These are phyloP conservation scores for Cyprinodon brontotheroides DNA, from an alignment of 2,113 vertebrate genomes.

Conservation along the genomic window DNA sequence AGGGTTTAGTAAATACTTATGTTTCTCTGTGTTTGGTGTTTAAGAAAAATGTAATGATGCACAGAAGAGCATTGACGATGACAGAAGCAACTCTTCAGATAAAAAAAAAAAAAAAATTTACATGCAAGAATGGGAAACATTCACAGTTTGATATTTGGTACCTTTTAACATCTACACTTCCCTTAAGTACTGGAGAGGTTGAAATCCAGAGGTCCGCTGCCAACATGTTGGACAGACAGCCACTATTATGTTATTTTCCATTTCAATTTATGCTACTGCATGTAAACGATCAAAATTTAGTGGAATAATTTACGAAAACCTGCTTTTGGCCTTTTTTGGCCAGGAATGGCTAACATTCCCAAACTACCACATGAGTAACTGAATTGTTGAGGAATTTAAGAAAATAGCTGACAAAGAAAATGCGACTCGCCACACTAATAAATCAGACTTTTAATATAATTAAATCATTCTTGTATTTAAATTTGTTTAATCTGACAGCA, in stretches of 20 bases:
- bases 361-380: not conserved
- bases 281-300: not conserved
- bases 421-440: not conserved
- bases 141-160: not conserved
- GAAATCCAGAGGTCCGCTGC: not conserved
- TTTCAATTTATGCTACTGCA: not conserved
- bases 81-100: constrained; percentile 3
- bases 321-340: not conserved
- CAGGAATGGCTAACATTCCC: not conserved
- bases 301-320: not conserved
- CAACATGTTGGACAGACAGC: no score
- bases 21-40: not conserved
- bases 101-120: not conserved
- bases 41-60: not conserved
- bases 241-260: not conserved
- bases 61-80: not conserved
- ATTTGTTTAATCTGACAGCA: no score
- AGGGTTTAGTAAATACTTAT: not conserved
- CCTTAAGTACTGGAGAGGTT: not conserved
- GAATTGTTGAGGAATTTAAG: not conserved
- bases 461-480: no score
- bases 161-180: constrained; percentile 7
- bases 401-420: not conserved
- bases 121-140: not conserved
- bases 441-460: no score